Conservation (phyloP, 2,113 vertebrate species). For the Saccopteryx bilineata region DNA sequence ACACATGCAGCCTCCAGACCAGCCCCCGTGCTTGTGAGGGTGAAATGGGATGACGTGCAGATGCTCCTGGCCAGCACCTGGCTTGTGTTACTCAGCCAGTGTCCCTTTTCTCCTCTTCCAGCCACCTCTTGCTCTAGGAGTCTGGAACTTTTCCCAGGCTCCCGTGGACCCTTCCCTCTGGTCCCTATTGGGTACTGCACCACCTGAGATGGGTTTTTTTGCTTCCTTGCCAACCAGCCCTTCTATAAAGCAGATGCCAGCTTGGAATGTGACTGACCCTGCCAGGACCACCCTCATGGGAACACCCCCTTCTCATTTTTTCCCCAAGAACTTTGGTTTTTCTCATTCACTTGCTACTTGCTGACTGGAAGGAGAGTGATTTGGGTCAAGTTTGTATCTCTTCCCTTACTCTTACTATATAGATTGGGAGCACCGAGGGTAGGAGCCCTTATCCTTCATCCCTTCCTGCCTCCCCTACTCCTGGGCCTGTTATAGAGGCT, state of each 20-base stretch:
- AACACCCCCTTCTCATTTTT: not conserved
- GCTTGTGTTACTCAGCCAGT: not conserved
- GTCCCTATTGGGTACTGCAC: rapidly evolving
- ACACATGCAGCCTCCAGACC: not conserved
- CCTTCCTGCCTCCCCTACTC: not conserved
- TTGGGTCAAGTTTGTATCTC: not conserved
- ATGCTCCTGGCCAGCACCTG: rapidly evolving
- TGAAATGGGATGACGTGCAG: rapidly evolving
- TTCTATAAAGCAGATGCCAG: not conserved
- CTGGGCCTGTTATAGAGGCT: not conserved
- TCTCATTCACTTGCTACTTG: not conserved
- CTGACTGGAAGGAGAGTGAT: not conserved
- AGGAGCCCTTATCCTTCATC: not conserved
- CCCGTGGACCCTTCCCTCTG: not conserved
- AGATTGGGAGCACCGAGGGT: not conserved
- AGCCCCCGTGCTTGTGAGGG: not conserved
- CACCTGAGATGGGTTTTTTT: not conserved
- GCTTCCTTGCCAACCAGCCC: not conserved
- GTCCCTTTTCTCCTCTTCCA: not conserved
- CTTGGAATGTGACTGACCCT: not conserved
- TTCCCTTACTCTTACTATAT: not conserved
- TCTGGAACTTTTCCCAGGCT: not conserved
- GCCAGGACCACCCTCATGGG: not conserved
- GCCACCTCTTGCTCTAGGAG: not conserved
- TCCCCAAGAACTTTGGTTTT: not conserved